A percentile compares a stretch with the other conserved stretches of the same genome.
These are phyloP conservation scores for Nebria salina DNA, from an alignment of 2,888 invertebrate species.

Conservation along the genomic window DNA sequence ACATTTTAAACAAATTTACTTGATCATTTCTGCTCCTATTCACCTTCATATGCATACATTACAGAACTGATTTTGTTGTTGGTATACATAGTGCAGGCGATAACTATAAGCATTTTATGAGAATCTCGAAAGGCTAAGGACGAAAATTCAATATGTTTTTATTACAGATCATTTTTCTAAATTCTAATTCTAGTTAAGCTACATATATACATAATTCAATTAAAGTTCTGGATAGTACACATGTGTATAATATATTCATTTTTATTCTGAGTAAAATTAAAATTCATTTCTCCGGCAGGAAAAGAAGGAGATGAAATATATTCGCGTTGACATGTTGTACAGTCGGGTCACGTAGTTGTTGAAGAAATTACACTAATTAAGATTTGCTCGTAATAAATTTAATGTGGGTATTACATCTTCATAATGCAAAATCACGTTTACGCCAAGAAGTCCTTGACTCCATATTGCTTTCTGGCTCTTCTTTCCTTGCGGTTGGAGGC, in stretches of 20 bases:
- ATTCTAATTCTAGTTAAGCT: no score
- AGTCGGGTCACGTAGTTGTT: conserved; percentile 26
- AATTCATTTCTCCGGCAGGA: conserved; percentile 9
- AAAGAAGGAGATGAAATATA: not conserved
- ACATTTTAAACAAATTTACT: conserved; percentile 19
- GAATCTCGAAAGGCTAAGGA: no score
- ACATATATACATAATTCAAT: no score
- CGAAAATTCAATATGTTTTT: no score
- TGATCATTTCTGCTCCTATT: not conserved
- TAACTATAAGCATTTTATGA: no score
- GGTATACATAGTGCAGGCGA: no score
- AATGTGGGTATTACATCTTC: conserved; percentile 38
- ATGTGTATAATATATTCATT: not conserved
- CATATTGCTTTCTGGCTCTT: not conserved
- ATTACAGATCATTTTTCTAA: no score
- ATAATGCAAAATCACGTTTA: conserved; percentile 40
- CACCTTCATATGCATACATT: no score
- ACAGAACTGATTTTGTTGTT: no score
- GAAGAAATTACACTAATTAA: conserved; percentile 45
- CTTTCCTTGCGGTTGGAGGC: not conserved
- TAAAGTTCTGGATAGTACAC: not conserved
- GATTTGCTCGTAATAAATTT: conserved; percentile 45
- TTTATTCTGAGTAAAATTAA: not conserved
- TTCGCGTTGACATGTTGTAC: not conserved
- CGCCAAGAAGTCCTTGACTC: conserved; percentile 1